Evolutionary conservation across 2,113 vertebrate species (phyloP), one percentile per base, ranked within the genome.

Genomic region (Hyla sarda): DNA sequence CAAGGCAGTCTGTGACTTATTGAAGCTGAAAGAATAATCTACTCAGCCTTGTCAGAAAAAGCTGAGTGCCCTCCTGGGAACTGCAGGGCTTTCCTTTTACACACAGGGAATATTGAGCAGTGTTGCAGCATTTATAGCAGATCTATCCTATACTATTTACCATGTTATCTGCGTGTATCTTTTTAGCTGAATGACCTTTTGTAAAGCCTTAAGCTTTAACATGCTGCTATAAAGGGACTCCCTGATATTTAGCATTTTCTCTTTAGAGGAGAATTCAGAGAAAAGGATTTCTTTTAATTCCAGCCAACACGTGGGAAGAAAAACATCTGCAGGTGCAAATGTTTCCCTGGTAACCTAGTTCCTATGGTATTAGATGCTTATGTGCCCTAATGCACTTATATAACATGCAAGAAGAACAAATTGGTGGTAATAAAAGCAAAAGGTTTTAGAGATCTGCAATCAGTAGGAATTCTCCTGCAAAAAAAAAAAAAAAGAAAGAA

Each of bases 271-370:
- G 69, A 81, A 81, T 73, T 86, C 50, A 86, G 79, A 81, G 17
- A 14, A 62, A 47, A 52, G n/a, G 5, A 54, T 71, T 78, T 56
- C 30, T 85, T 67, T 77, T 37, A 52, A 69, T 50, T 75, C 25
- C 54, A 76, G n/a, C 47, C 77, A 72, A 86, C 84, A 87, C 74
- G 85, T 73, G 52, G 84, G 77, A 72, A 67, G 37, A 25, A 71
- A 58, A 74, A 81, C 85, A 82, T 87, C 77, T 87, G 85, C 77
- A 74, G 85, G 65, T 87, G 82, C 85, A 87, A 87, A 87, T 87
- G 85, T 87, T 87, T 82, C 85, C 85, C 78, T 82, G 85, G 85
- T 69, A 87, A 87, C 85, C 77, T 87, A 81, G 85, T 87, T 87
- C 85, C 78, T 87, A 87, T 87, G 85, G 85, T 82, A 62, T 82